These are phyloP conservation scores for Gambelia wislizenii DNA, from an alignment of 2,797 vertebrate genomes.

Conservation along the genomic window DNA sequence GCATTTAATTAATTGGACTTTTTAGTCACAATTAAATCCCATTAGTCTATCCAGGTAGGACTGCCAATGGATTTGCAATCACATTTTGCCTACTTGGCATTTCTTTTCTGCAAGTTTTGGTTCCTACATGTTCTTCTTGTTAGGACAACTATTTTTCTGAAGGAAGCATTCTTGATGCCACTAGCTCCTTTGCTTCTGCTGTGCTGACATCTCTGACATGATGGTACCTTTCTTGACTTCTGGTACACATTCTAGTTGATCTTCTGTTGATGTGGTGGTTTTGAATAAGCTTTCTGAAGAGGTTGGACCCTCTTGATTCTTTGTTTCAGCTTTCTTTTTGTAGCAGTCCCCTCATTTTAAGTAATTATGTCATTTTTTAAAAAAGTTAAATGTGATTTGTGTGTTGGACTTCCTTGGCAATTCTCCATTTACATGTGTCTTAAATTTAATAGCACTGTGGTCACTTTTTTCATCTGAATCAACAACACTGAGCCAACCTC, in stretches of 20 bases:
- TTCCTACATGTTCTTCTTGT: background rate
- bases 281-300: slow-evolving; percentile 3
- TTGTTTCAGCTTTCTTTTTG: background rate
- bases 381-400: background rate
- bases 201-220: background rate
- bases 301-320: background rate
- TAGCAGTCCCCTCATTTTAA: background rate
- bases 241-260: background rate
- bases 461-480: background rate
- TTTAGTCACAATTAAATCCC: no score
- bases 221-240: background rate
- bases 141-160: background rate
- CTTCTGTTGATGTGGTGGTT: background rate
- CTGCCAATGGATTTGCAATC: background rate
- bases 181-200: background rate
- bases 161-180: background rate
- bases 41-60: background rate
- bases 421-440: slow-evolving; percentile 1
- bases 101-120: background rate
- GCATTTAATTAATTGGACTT: no score
- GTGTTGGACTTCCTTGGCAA: background rate
- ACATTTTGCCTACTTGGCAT: background rate
- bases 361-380: background rate
- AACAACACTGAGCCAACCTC: background rate
- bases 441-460: background rate